Base-by-base conservation (phyloP, 2,113 vertebrate genomes). In the Montifringilla adamsi region DNA sequence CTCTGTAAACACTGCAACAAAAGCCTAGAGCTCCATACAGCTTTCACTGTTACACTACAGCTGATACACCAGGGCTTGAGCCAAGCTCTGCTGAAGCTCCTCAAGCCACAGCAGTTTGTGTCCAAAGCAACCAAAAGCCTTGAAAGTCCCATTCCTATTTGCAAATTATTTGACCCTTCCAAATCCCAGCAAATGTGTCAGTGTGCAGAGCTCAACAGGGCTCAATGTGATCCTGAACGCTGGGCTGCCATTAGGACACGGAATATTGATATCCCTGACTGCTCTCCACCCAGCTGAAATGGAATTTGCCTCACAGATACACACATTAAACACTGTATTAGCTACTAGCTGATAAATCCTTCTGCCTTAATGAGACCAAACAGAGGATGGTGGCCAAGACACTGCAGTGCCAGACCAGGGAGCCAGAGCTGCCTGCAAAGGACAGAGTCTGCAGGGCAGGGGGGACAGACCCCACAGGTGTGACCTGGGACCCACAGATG, bases 281-380 rank as follows among this genome's bases (percentile, higher is more conserved):
- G 2, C 58, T 64, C 24, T 28, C 33, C n/a, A 39, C 59, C 49
- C 68, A 1, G 55, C 64, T 87, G 35, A 95, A 96, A 95, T 43
- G 82, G 91, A 94, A 96, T 94, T n/a, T 96, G 92, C 78, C 91
- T 96, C 79, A 89, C 55, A 94, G 87, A 95, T 9, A 91, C 35
- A 88, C 31, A 84, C 74, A 56, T 27, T 64, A 68, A 94, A 62
- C 79, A 86, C 76, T 76, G 44, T 35, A 52, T 77, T 72, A 95
- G 81, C 75, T 11, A 39, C 46, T 24, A 52, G 58, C 37, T 27
- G 87, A 50, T 6, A 77, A 94, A 75, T 74, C 80, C 80, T 90
- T 68, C 80, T 69, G 56, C 67, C 43, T 66, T 39, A 55, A n/a
- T 0, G 2, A 77, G 11, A 80, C 33, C 52, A 43, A 60, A 59